Conservation (phyloP, 2,797 vertebrate genomes). For the Botia almorhae region DNA sequence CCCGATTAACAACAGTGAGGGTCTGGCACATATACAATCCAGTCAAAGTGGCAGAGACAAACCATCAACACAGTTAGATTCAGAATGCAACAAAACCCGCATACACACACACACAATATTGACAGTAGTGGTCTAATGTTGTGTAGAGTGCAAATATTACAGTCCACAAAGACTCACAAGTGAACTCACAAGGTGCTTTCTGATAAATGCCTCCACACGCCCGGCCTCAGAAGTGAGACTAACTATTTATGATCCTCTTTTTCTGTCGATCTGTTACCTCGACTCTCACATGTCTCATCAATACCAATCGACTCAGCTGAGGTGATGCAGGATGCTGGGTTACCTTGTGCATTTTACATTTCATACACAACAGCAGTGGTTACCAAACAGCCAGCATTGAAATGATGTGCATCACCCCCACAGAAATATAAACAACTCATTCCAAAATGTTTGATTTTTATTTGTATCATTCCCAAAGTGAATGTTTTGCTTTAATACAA, state of each 20-base stretch:
- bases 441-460: too few species aligned
- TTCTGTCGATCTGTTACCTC: constrained; percentile 29
- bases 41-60: constrained; percentile 17
- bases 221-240: constrained; percentile 16
- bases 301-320: constrained; percentile 43
- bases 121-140: constrained; percentile 15
- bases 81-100: not conserved
- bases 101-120: constrained; percentile 6
- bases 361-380: not conserved
- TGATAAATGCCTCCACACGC: constrained; percentile 30
- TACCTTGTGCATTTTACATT: not conserved
- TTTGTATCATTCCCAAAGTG: too few species aligned
- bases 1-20: too few species aligned
- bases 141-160: too few species aligned
- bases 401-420: not conserved
- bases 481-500: too few species aligned
- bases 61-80: constrained; percentile 33
- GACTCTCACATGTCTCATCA: constrained; percentile 32
- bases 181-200: constrained; percentile 15
- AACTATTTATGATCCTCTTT: constrained; percentile 34
- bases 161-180: not conserved
- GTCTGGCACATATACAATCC: not conserved
- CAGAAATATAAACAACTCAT: too few species aligned
- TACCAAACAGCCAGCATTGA: not conserved
- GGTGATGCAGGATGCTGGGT: constrained; percentile 7